Evolutionary conservation across 2,113 vertebrate genomes (phyloP).

Genomic region (Ovibos moschatus): DNA sequence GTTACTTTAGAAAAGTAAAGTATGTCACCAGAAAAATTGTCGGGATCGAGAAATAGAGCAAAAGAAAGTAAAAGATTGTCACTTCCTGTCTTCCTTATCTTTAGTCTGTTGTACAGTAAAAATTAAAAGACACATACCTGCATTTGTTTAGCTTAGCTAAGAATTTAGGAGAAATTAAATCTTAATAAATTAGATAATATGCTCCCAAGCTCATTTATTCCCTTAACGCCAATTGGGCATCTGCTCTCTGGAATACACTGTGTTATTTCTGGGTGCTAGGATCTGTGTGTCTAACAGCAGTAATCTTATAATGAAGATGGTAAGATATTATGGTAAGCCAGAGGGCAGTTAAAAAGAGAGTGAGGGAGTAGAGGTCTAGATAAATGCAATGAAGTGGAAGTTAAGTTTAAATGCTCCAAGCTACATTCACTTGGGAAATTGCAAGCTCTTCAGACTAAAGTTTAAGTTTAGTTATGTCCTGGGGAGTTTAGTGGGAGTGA

Average conservation of each 20-base stretch:
- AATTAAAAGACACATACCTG: not conserved
- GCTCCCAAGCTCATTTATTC: not conserved
- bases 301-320: not conserved
- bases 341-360: not conserved
- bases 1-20: not conserved
- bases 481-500: not conserved
- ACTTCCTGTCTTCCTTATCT: not conserved
- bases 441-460: not conserved
- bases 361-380: not conserved
- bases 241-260: not conserved
- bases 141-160: not conserved
- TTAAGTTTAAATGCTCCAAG: not conserved
- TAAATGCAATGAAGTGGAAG: not conserved
- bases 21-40: not conserved
- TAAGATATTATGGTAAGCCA: not conserved
- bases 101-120: not conserved
- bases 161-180: not conserved
- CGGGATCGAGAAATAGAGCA: not conserved
- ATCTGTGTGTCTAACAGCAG: not conserved
- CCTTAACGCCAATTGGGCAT: not conserved
- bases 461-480: not conserved
- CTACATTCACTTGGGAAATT: not conserved
- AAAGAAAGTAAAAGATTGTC: not conserved
- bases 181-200: not conserved
- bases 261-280: not conserved